These are phyloP conservation scores for Myiopsitta monachus DNA, from an alignment of 2,113 vertebrate genomes.

Conservation along the genomic window DNA sequence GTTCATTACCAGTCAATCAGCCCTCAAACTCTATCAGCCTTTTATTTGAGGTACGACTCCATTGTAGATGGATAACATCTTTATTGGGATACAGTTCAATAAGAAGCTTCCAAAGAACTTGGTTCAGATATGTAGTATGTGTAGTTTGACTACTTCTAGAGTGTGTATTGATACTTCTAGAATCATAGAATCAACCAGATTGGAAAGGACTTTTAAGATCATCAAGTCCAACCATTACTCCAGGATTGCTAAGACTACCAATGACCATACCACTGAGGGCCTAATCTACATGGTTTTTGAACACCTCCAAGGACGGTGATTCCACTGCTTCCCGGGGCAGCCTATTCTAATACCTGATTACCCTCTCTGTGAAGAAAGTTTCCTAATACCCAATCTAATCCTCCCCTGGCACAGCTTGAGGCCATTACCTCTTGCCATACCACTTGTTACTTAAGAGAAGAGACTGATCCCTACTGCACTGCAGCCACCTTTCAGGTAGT, in stretches of 20 bases:
- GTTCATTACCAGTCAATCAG: background rate
- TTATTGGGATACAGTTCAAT: background rate
- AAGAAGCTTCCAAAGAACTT: background rate
- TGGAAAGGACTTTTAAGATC: background rate
- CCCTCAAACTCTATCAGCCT: background rate
- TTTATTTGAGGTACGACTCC: background rate
- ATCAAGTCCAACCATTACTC: background rate
- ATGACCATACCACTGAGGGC: background rate
- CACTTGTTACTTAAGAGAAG: background rate
- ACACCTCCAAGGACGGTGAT: background rate
- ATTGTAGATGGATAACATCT: background rate
- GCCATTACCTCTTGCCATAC: background rate
- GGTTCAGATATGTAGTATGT: background rate
- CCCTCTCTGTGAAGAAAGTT: background rate
- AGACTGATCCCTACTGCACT: background rate
- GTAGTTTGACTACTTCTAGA: background rate
- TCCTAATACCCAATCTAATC: background rate
- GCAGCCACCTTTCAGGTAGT: background rate
- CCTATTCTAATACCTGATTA: background rate
- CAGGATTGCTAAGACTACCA: background rate
- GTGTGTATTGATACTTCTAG: background rate
- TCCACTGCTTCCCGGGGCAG: background rate
- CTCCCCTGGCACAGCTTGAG: background rate
- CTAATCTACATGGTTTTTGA: background rate
- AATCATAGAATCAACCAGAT: background rate